phyloP scores from a whole-genome alignment of 2,113 vertebrate genomes.

The Gobio gobio region DNA sequence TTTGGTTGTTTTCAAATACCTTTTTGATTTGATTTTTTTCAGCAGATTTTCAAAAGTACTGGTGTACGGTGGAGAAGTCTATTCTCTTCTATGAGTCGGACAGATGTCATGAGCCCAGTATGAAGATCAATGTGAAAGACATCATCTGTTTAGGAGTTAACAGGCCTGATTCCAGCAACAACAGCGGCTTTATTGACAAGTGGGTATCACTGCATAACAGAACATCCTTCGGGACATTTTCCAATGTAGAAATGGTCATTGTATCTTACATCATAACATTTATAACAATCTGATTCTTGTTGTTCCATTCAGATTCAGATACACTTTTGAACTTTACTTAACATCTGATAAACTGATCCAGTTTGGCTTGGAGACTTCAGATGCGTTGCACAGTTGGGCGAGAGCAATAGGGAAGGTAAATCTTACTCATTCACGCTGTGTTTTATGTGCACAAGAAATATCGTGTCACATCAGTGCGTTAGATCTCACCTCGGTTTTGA shows the following conservation, averaged over 20 bases:
- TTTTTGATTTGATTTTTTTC: not conserved
- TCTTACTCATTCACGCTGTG: not conserved
- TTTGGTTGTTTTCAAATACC: not conserved
- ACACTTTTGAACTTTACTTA: constrained; percentile 91
- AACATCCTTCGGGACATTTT: not conserved
- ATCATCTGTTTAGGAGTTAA: constrained; percentile 83
- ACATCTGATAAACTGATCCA: constrained; percentile 86
- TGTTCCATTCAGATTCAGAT: constrained; percentile 80
- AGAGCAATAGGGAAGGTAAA: constrained; percentile 88
- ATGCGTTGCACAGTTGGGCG: constrained; percentile 88
- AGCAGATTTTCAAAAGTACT: constrained; percentile 86
- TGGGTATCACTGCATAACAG: constrained; percentile 45
- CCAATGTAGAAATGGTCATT: not conserved
- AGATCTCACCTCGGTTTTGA: not conserved
- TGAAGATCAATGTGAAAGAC: constrained; percentile 79
- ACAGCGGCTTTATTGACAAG: constrained; percentile 81
- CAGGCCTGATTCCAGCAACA: constrained; percentile 67
- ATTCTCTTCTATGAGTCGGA: constrained; percentile 84
- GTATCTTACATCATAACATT: not conserved
- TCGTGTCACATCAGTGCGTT: not conserved
- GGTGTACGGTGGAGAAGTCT: constrained; percentile 84
- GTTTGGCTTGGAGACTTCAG: constrained; percentile 85
- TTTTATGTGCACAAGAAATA: not conserved
- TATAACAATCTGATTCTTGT: not conserved
- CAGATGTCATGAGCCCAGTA: constrained; percentile 73